These are phyloP conservation scores for Progne subis DNA, from an alignment of 2,113 vertebrate genomes.

Conservation along the genomic window DNA sequence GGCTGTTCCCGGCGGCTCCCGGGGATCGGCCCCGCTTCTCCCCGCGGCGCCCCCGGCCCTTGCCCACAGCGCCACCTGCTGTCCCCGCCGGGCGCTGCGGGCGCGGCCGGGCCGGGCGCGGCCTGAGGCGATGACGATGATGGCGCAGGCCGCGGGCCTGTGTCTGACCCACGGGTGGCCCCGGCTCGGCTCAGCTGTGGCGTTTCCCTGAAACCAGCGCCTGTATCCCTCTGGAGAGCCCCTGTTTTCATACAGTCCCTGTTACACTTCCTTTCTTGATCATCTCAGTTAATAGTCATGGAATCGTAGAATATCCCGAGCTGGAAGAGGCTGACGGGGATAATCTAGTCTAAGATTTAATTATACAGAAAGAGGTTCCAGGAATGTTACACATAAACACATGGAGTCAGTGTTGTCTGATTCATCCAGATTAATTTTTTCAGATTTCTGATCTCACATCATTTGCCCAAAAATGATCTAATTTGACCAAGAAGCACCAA, in stretches of 20 bases:
- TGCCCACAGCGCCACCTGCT: slow-evolving; percentile 52
- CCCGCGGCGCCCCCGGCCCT: too few species aligned
- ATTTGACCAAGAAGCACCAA: not conserved
- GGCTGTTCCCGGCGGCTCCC: not conserved
- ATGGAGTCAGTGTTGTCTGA: not conserved
- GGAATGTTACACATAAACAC: not conserved
- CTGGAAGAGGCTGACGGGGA: not conserved
- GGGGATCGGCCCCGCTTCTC: too few species aligned
- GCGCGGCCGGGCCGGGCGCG: not conserved
- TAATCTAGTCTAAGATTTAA: not conserved
- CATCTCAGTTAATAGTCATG: not conserved
- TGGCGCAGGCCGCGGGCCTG: not conserved
- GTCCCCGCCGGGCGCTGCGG: slow-evolving; percentile 11
- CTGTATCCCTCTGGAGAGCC: not conserved
- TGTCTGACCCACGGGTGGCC: not conserved
- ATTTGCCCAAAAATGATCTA: not conserved
- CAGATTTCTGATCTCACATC: not conserved
- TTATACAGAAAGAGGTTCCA: not conserved
- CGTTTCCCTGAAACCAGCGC: not conserved
- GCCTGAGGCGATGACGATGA: too few species aligned
- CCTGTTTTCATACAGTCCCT: not conserved
- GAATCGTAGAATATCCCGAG: not conserved
- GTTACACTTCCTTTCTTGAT: not conserved
- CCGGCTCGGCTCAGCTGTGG: not conserved
- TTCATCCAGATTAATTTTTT: not conserved